Evolutionary conservation across 2,797 vertebrate species (phyloP).

Genomic region (Spea hammondii): DNA sequence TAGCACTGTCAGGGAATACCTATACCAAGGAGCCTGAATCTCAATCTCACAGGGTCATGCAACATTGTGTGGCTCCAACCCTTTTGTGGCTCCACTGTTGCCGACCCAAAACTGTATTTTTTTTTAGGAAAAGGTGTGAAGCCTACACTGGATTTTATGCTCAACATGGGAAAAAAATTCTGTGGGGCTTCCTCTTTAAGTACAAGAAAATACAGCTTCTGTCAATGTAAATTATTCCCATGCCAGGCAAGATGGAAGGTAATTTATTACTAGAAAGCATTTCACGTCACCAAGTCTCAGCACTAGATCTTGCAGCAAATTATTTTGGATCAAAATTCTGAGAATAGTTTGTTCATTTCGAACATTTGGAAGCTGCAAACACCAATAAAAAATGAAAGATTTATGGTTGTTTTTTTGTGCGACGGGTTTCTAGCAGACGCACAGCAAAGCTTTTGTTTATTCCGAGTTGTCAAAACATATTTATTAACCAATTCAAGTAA

Average conservation of each 20-base stretch:
- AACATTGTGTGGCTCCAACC: no score
- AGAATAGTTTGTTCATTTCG: constrained; percentile 16
- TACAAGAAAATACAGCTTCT: no score
- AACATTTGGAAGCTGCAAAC: neutral
- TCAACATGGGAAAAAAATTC: no score
- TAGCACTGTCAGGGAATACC: no score
- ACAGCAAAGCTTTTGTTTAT: constrained; percentile 11
- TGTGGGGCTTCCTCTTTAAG: no score
- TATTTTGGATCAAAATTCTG: neutral
- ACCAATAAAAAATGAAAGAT: neutral
- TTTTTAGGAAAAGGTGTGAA: no score
- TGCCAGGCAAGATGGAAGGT: neutral
- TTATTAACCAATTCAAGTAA: constrained; percentile 44
- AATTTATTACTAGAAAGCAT: neutral
- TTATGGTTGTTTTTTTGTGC: constrained; percentile 12
- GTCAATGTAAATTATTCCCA: no score
- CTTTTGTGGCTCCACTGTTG: no score
- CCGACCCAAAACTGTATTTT: no score
- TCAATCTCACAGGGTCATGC: no score
- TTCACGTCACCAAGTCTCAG: neutral
- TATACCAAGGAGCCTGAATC: no score
- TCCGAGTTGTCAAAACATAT: constrained; percentile 28
- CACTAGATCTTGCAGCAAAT: neutral
- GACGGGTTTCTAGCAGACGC: neutral
- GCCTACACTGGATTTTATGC: no score